phyloP scores from a whole-genome alignment of 2,797 vertebrate genomes.

The Melanotaenia nigrans region DNA sequence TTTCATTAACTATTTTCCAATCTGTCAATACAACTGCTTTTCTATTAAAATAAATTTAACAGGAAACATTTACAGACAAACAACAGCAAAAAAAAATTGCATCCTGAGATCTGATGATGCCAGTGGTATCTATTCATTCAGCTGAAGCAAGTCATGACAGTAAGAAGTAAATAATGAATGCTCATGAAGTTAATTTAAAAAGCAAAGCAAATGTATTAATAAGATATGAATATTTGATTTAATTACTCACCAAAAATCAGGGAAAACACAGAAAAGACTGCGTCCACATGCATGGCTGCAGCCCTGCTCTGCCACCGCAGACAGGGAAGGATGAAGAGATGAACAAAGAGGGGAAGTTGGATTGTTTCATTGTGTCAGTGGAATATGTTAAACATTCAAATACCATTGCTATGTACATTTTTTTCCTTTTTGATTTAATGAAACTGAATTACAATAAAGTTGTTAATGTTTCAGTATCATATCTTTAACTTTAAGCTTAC shows the following conservation, averaged over 20 bases:
- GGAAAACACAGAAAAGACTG: constrained; percentile 43
- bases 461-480: accelerated
- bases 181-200: not conserved
- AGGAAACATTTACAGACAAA: not conserved
- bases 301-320: constrained; percentile 44
- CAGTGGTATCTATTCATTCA: not conserved
- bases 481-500: not conserved
- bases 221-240: not conserved
- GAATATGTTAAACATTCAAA: not conserved
- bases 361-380: constrained; percentile 34
- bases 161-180: not conserved
- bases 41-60: not conserved
- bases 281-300: constrained; percentile 70
- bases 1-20: not conserved
- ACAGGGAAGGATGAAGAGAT: constrained; percentile 41
- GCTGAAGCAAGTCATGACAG: not conserved
- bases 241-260: constrained; percentile 74
- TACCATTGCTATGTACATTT: not conserved
- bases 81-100: not conserved
- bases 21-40: not conserved
- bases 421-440: not conserved
- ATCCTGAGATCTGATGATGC: not conserved
- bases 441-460: accelerated
- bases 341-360: constrained; percentile 62
- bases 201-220: not conserved